Conservation (phyloP, 2,888 invertebrate species). For the Aphidoletes aphidimyza region DNA sequence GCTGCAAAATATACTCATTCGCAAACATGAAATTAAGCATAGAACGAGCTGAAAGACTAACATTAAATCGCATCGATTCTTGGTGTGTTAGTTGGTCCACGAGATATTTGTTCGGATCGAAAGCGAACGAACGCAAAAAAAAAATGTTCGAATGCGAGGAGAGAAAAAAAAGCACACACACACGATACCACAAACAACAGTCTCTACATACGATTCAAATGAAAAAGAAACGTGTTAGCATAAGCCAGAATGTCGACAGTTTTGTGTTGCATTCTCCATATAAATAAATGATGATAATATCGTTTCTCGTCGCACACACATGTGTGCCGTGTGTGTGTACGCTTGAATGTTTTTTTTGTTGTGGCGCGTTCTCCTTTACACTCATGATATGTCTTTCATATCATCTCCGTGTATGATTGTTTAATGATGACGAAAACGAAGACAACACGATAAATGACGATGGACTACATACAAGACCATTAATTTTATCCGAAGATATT, state of each 20-base stretch:
- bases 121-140: conserved; percentile 5
- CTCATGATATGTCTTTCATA: too few relatives aligned
- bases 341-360: background rate
- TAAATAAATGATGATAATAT: conserved; percentile 24
- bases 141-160: too few relatives aligned
- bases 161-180: background rate
- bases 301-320: too few relatives aligned
- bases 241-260: conserved; percentile 3
- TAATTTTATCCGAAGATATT: background rate
- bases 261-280: conserved; percentile 28
- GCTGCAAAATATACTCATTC: background rate
- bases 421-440: background rate
- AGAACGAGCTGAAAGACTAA: background rate
- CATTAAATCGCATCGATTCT: background rate
- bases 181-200: too few relatives aligned
- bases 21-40: background rate
- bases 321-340: background rate
- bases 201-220: too few relatives aligned
- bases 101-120: background rate
- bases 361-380: background rate
- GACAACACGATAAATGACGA: background rate
- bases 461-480: background rate
- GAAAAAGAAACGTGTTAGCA: conserved; percentile 23
- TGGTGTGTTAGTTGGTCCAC: background rate
- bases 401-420: background rate